Base-by-base conservation (phyloP, 2,888 invertebrate species). In the Seira musarum region DNA sequence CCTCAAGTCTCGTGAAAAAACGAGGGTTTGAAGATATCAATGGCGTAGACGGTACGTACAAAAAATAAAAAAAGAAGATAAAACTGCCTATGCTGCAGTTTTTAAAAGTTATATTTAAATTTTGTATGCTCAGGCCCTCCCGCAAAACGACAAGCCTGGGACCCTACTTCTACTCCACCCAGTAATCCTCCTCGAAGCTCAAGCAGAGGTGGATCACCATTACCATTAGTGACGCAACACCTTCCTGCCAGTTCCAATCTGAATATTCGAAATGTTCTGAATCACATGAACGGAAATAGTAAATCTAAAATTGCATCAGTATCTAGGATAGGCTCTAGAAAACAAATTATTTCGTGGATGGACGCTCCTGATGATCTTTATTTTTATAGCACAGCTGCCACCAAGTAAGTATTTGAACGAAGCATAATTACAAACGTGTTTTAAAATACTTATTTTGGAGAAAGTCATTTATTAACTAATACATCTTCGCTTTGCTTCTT, bases 281-380 rank as follows among this genome's bases (percentile, higher is more conserved):
- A 87, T 86, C 90, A 92, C 92, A 93, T 93, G 87, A 96, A 93
- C 91, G 80, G 80, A 30, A 81, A 78, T 87, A 95, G 94, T 91
- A 94, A 94, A 86, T 70, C 78, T 5, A 94, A 94, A 89, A 93
- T 93, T 87, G 92, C 94, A 87, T 92, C 93, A 87, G 93, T 94
- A 90, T 93, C 94, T 80, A 92, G 95, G 82, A 93, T 94, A 22
- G 93, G 93, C 46, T 88, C 88, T 76, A 92, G 96, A 68, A 96
- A 97, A 88, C 79, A 82, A 90, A 96, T 97, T 87, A 96, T 97
- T 89, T 97, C 96, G 88, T 97, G 97, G 97, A 96, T 97, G 94
- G 98, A 98, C 90, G 97, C 79, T 15, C 78, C 82, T 22, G 98
- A 98, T 89, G 98, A 98, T 91, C 94, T 98, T 85, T 98, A 96